Percentiles rank a stretch among this genome's conserved stretches.
Evolutionary conservation across 2,888 invertebrate genomes (phyloP).

Genomic region (Plutella xylostella): DNA sequence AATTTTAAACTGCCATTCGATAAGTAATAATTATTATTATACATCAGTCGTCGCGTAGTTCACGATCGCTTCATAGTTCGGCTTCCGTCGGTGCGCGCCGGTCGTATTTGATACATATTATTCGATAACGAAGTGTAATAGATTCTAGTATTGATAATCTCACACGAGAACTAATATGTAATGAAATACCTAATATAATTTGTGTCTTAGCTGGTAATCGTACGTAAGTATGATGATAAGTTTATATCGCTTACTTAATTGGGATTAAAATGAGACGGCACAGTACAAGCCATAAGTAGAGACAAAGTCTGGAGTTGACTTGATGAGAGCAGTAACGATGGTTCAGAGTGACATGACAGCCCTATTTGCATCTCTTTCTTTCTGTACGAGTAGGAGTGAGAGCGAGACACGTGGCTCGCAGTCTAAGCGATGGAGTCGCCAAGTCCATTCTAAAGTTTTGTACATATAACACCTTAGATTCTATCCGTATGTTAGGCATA

Average conservation of each 20-base stretch:
- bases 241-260: slow-evolving; percentile 49
- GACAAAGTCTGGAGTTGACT: not conserved
- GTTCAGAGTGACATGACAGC: slow-evolving; percentile 13
- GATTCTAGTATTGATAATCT: slow-evolving; percentile 63
- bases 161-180: slow-evolving; percentile 58
- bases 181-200: slow-evolving; percentile 64
- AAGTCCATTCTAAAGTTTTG: slow-evolving; percentile 52
- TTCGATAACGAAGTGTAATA: slow-evolving; percentile 67
- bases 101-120: slow-evolving; percentile 66
- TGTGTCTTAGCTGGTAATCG: slow-evolving; percentile 67
- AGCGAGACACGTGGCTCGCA: too few relatives aligned
- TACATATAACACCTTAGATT: slow-evolving; percentile 65
- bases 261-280: slow-evolving; percentile 35
- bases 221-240: slow-evolving; percentile 60
- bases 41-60: slow-evolving; percentile 52
- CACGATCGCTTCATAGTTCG: slow-evolving; percentile 56
- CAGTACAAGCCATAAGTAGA: slow-evolving; percentile 17
- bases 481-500: slow-evolving; percentile 67
- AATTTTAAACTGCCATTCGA: slow-evolving; percentile 61
- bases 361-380: slow-evolving; percentile 35
- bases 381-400: slow-evolving; percentile 36
- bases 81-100: slow-evolving; percentile 60
- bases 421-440: slow-evolving; percentile 38
- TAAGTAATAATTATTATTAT: slow-evolving; percentile 61
- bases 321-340: slow-evolving; percentile 1